Base-by-base conservation (phyloP, 2,113 vertebrate genomes). In the Vulpes ferrilata region DNA sequence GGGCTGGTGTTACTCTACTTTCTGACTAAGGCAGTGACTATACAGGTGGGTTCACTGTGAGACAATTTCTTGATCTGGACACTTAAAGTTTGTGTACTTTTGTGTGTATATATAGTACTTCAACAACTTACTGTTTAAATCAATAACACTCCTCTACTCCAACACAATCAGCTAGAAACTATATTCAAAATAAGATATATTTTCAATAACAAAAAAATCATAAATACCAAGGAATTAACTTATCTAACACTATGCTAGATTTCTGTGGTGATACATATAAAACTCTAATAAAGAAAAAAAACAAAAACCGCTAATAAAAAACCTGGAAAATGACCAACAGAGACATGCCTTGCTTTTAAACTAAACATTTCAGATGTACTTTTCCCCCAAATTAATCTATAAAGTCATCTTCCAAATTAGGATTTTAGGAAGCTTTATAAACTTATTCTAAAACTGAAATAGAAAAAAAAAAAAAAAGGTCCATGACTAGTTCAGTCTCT, bases 381-480 rank as follows among this genome's bases (percentile, higher is more conserved):
- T 93, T 57, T 84, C 35, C 74, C 57, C 20, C 74, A 76, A 71
- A 80, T 27, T 67, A 84, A 96, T 62, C 71, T 57, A 60, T 55
- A 88, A 93, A 74, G 32, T 89, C n/a, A 92, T 78, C 85, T 93
- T 69, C 62, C 38, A 74, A 65, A 51, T 67, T 79, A 16, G 27
- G 80, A 55, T 53, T 95, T 91, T 73, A 73, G 74, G 65, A 87
- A 71, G 59, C 59, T 60, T 95, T 17, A 62, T 88, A 67, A 88
- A 69, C 48, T 67, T 85, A 32, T 27, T 85, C 71, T 19, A 74
- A 84, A 96, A 57, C 4, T 83, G 53, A 87, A 81, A 59, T 11
- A 88, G 67, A 78, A 90, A 92, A 90, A 57, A 16, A 83, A 93
- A 64, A 1, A 57, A 16, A 83, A 93, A 64, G 1, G n/a, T 55